Base-by-base conservation (phyloP, 1,140 invertebrate genomes). In the Heliconius nattereri region DNA sequence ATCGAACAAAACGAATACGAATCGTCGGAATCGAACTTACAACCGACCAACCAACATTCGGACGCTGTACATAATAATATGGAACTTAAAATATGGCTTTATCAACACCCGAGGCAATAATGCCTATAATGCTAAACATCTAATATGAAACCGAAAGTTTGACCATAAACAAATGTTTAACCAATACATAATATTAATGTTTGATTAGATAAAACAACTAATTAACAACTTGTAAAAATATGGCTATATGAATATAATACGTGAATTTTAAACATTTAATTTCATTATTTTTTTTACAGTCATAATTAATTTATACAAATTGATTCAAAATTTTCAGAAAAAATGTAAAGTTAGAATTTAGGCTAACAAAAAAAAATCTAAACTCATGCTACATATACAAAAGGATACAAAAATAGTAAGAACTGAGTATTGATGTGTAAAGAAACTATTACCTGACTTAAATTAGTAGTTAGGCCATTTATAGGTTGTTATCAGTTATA, bases 11-110 rank as follows among this genome's bases (percentile, higher is more conserved):
- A 16, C 40, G 40, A 45, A 45, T 45, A 45, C 13, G 40, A 45
- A 16, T 16, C 19, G 6, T 6, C 16, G 2, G 19, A 52, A 52
- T 19, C 49, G 49, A 52, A 52, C 49, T 20, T 20, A 52, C 49
- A 16, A 20, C 19, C 16, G 19, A 20, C 19, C 6, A 7, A 6
- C 20, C 7, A 20, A 52, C 19, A 52, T 20, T 52, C 40, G 16
- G 16, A 52, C 49, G 19, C 49, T 20, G 7, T 20, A 52, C 88
- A 87, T 81, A 85, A 60, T 78, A 82, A 66, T 66, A 85, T 83
- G 85, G 85, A 89, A 90, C 86, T 87, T 84, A 89, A 86, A 87
- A 88, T 90, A 90, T 91, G 87, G 89, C 89, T 86, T 78, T 82
- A 78, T 78, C 29, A 84, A 82, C 80, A 84, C 83, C 76, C 40